A percentile compares a stretch with the other conserved stretches of the same genome.
Evolutionary conservation across 2,888 invertebrate genomes (phyloP).

Genomic region (Mythimna pallens): DNA sequence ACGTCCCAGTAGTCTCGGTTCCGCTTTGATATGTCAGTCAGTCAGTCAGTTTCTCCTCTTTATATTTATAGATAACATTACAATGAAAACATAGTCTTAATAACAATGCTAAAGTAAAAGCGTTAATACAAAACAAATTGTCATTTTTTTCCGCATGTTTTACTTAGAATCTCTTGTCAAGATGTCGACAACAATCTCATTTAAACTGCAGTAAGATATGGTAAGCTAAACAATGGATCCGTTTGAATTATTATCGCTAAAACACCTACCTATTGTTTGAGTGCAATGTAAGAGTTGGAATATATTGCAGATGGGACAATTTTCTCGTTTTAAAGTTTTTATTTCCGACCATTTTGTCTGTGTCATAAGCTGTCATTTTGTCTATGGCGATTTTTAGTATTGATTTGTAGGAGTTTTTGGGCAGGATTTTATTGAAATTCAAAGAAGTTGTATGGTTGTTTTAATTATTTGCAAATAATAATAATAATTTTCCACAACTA

Average conservation of each 20-base stretch:
- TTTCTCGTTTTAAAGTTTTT: not conserved
- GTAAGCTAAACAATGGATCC: constrained; percentile 34
- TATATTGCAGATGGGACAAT: constrained; percentile 3
- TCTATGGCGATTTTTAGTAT: not conserved
- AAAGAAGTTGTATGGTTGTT: no score
- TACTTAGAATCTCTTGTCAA: constrained; percentile 41
- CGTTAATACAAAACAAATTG: constrained; percentile 17
- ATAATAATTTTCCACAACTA: no score
- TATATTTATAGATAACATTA: not conserved
- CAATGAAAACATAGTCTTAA: constrained; percentile 4
- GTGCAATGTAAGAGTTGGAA: constrained; percentile 11
- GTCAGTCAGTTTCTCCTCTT: no score
- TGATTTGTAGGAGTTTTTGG: not conserved
- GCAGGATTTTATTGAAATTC: no score
- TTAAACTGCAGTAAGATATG: constrained; percentile 34
- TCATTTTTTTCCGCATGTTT: constrained; percentile 36
- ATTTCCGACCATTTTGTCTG: no score
- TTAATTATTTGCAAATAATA: no score
- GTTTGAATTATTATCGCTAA: constrained; percentile 36
- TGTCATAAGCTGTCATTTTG: not conserved
- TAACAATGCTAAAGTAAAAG: constrained; percentile 31
- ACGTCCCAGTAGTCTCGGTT: no score
- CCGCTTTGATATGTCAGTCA: no score
- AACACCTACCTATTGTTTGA: constrained; percentile 46
- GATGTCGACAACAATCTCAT: constrained; percentile 33